These are phyloP conservation scores for Platyscapa corneri DNA, from an alignment of 1,140 invertebrate genomes.

Conservation along the genomic window DNA sequence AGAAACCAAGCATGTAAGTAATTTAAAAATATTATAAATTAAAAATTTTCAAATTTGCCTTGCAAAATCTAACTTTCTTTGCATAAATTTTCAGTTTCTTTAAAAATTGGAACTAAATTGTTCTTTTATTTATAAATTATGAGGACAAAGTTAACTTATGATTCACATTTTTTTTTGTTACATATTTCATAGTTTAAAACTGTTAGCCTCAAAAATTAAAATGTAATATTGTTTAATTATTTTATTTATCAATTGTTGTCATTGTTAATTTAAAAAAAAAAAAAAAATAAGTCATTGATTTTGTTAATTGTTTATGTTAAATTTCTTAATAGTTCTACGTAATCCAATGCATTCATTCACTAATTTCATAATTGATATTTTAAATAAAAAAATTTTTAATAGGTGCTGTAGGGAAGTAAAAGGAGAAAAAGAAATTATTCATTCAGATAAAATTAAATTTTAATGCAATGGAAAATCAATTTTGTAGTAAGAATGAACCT, in stretches of 20 bases:
- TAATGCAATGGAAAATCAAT: conserved; percentile 18
- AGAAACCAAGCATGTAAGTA: neutral
- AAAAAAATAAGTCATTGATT: neutral
- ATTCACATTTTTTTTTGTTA: neutral
- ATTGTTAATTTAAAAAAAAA: neutral
- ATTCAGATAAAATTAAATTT: neutral
- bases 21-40: neutral
- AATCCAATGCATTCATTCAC: neutral
- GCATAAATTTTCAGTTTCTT: neutral
- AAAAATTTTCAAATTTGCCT: neutral
- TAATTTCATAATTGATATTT: neutral
- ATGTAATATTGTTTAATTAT: neutral
- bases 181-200: neutral
- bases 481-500: neutral
- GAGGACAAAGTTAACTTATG: neutral
- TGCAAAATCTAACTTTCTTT: neutral
- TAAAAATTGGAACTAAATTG: neutral
- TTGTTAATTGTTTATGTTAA: no score
- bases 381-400: neutral
- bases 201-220: neutral
- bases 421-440: neutral
- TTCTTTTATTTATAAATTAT: neutral
- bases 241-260: neutral
- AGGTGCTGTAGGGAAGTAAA: neutral
- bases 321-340: neutral